These are phyloP conservation scores for Drosophila trichaetosa DNA, from an alignment of 2,888 invertebrate species.

Conservation along the genomic window DNA sequence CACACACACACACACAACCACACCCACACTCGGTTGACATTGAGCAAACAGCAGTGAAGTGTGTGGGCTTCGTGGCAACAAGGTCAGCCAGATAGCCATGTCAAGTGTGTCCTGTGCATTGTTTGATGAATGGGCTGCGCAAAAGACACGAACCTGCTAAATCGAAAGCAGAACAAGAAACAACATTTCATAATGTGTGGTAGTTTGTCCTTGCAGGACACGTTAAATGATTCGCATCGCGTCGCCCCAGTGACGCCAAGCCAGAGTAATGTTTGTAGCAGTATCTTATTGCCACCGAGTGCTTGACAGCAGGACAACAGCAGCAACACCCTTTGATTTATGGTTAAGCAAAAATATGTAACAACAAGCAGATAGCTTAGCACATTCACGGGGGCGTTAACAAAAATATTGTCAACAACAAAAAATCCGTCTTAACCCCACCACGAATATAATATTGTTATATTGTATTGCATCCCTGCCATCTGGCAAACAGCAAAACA, in stretches of 20 bases:
- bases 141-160: slow-evolving; percentile 10
- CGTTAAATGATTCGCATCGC: slow-evolving; percentile 51
- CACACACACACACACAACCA: background rate
- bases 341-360: slow-evolving; percentile 27
- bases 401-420: slow-evolving; percentile 1
- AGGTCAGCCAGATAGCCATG: background rate
- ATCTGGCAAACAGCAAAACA: slow-evolving; percentile 10
- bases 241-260: slow-evolving; percentile 33
- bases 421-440: slow-evolving; percentile 7
- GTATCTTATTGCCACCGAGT: background rate
- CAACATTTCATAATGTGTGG: slow-evolving; percentile 34
- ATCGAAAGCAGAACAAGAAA: slow-evolving; percentile 22
- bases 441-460: background rate
- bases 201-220: slow-evolving; percentile 16
- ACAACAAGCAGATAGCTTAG: slow-evolving; percentile 19
- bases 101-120: slow-evolving; percentile 2
- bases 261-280: background rate
- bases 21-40: background rate
- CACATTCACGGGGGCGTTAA: background rate
- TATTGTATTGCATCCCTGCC: background rate
- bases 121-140: slow-evolving; percentile 36
- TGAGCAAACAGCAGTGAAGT: background rate
- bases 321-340: slow-evolving; percentile 36
- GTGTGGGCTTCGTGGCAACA: background rate
- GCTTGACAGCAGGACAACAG: slow-evolving; percentile 3